Conservation (phyloP, 2,797 vertebrate species). For the Sebastes matsubarae region DNA sequence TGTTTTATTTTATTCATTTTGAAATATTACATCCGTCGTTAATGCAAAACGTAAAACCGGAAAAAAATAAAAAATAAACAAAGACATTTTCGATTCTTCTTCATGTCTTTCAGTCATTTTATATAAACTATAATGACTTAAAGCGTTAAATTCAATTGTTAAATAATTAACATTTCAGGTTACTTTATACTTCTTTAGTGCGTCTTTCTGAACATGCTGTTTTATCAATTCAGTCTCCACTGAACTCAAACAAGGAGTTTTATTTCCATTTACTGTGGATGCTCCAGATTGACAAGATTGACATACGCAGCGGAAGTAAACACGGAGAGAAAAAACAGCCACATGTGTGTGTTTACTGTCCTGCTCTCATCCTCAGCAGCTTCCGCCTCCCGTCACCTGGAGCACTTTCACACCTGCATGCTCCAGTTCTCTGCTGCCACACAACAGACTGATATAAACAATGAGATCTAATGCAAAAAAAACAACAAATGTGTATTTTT, state of each 20-base stretch:
- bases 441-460: neutral
- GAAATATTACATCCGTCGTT: neutral
- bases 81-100: neutral
- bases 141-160: neutral
- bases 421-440: neutral
- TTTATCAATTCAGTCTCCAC: neutral
- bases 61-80: rapidly evolving
- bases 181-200: neutral
- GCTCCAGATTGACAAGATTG: neutral
- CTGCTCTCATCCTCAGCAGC: neutral
- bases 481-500: neutral
- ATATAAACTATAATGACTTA: no score
- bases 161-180: neutral
- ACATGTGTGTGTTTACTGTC: neutral
- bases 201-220: neutral
- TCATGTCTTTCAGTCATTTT: neutral
- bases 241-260: neutral
- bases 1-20: no score
- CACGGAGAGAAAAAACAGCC: neutral
- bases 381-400: slow-evolving; percentile 9
- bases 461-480: no score
- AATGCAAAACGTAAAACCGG: neutral
- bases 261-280: neutral
- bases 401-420: slow-evolving; percentile 18
- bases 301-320: neutral